Percentiles rank a stretch among this genome's conserved stretches.
Conservation (phyloP, 2,888 invertebrate species). For the Labia minor region DNA sequence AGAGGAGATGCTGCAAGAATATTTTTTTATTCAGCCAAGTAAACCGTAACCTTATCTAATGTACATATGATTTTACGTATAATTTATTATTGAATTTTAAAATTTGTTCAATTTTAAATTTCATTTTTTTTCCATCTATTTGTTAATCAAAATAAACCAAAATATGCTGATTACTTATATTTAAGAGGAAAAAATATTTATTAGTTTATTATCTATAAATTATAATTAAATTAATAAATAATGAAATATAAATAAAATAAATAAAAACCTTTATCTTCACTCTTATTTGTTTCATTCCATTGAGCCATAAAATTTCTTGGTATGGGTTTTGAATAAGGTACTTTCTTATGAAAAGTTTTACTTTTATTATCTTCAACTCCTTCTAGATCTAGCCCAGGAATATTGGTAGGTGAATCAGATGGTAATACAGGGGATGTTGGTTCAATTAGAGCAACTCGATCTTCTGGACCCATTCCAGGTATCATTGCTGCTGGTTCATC, state of each 20-base stretch:
- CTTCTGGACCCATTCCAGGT: constrained; percentile 98
- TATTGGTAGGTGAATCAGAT: constrained; percentile 48
- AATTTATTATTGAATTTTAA: too few species aligned
- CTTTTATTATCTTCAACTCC: constrained; percentile 57
- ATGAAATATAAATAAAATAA: not conserved
- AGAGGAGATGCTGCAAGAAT: too few species aligned
- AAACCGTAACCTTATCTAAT: too few species aligned
- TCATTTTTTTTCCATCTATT: too few species aligned
- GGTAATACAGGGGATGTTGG: constrained; percentile 34
- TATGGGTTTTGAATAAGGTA: constrained; percentile 88
- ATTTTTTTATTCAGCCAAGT: too few species aligned
- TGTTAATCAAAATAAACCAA: too few species aligned
- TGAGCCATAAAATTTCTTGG: constrained; percentile 94
- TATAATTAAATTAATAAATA: not conserved
- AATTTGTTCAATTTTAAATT: too few species aligned
- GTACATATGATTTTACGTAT: too few species aligned
- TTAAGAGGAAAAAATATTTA: too few species aligned
- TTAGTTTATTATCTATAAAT: too few species aligned
- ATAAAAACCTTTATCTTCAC: constrained; percentile 32
- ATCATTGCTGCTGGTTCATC: constrained; percentile 58
- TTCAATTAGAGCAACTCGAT: constrained; percentile 55
- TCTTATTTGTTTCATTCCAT: constrained; percentile 67
- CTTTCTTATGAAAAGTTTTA: constrained; percentile 54
- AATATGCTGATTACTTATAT: too few species aligned
- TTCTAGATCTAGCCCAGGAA: constrained; percentile 81